Percentiles rank a stretch among this genome's conserved stretches.
These are phyloP conservation scores for Todiramphus chloris DNA, from an alignment of 2,113 vertebrate species.

Conservation along the genomic window DNA sequence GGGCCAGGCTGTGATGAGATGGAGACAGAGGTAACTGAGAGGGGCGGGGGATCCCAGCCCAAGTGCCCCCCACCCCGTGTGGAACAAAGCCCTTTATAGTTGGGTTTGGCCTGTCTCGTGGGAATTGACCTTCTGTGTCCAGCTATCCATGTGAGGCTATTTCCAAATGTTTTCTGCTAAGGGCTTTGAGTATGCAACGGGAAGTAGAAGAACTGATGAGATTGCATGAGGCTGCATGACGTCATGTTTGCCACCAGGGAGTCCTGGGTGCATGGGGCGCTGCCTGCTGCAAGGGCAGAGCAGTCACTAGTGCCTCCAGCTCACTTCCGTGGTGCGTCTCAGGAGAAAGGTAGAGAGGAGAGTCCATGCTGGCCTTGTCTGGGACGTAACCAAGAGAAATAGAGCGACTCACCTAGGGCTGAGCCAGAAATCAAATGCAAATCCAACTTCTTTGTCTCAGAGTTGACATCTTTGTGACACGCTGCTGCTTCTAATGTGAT, in stretches of 20 bases:
- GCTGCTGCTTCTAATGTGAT: not conserved
- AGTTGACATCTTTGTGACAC: not conserved
- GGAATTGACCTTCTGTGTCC: not conserved
- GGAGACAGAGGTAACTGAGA: fast-evolving
- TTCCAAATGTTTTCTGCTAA: fast-evolving
- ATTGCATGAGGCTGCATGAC: not conserved
- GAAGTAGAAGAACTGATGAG: not conserved
- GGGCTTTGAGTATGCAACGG: not conserved
- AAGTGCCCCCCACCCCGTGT: too few species aligned
- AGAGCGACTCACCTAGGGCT: fast-evolving
- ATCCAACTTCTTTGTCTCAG: not conserved
- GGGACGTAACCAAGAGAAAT: not conserved
- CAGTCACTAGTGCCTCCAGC: not conserved
- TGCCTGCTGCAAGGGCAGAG: fast-evolving
- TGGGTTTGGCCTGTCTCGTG: not conserved
- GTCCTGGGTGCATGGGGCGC: fast-evolving
- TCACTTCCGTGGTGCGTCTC: not conserved
- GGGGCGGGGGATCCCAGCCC: fast-evolving
- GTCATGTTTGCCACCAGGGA: fast-evolving
- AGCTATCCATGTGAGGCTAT: not conserved
- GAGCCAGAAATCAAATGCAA: not conserved
- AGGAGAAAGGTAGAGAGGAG: not conserved
- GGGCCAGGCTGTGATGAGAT: not conserved
- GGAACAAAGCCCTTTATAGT: not conserved
- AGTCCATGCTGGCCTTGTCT: not conserved